These are phyloP conservation scores for Dendrocincla fuliginosa DNA, from an alignment of 2,797 vertebrate species.

Conservation along the genomic window DNA sequence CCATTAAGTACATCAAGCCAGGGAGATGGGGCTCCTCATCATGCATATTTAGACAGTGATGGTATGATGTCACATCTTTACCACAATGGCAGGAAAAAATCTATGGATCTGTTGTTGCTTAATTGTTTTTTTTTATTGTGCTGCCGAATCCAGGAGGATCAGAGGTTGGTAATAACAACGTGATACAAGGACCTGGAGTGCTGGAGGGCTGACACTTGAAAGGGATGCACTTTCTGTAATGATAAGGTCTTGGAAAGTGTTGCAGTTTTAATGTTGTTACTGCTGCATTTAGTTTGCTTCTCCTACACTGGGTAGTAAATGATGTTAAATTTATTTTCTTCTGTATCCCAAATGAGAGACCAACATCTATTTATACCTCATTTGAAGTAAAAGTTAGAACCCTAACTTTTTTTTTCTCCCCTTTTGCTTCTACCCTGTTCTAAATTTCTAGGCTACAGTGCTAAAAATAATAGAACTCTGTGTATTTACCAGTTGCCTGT, in stretches of 20 bases:
- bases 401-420: not conserved
- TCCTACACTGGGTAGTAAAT: not conserved
- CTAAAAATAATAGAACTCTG: constrained; percentile 25
- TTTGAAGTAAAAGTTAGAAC: not conserved
- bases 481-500: not conserved
- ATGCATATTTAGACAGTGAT: not conserved
- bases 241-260: constrained; percentile 11
- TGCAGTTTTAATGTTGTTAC: not conserved
- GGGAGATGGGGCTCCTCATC: not conserved
- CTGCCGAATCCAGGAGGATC: not conserved
- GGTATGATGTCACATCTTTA: not conserved
- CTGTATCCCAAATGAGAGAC: not conserved
- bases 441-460: not conserved
- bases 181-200: not conserved
- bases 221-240: constrained; percentile 12
- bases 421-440: not conserved
- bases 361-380: not conserved
- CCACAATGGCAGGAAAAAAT: not conserved
- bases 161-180: not conserved
- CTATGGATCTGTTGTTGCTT: not conserved
- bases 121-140: not conserved
- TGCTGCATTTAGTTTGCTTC: constrained; percentile 23
- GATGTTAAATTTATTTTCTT: not conserved
- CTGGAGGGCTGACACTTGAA: constrained; percentile 13
- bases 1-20: not conserved